phyloP scores from a whole-genome alignment of 2,113 vertebrate species.

The Holacanthus passer region DNA sequence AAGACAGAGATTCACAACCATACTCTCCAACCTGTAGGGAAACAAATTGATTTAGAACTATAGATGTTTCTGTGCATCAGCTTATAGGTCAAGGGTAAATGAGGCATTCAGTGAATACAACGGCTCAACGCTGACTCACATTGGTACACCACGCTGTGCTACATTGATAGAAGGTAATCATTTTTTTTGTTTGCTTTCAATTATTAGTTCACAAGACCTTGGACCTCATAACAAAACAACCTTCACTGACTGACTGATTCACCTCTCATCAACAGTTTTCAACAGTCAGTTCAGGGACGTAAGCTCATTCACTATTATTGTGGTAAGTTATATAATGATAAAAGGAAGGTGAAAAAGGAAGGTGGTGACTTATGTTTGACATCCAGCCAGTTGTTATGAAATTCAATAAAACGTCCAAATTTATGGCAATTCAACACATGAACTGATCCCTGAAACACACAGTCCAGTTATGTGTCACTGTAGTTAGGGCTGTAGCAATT shows the following conservation, averaged over 20 bases:
- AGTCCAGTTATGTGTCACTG: background rate
- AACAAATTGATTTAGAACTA: conserved; percentile 22
- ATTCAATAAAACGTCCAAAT: background rate
- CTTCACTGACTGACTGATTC: background rate
- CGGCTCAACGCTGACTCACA: background rate
- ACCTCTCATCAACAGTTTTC: background rate
- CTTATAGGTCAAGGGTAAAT: conserved; percentile 40
- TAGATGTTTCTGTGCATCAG: background rate
- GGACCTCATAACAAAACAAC: background rate
- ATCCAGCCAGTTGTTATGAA: background rate
- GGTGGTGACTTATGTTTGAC: background rate
- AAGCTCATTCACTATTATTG: background rate
- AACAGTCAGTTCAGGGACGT: conserved; percentile 9
- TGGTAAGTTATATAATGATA: background rate
- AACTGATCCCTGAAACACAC: background rate
- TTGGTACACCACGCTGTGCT: background rate
- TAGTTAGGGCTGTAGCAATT: background rate
- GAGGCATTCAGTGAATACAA: background rate
- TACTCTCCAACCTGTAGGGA: conserved; percentile 70
- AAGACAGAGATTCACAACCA: conserved; percentile 94
- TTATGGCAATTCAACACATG: background rate
- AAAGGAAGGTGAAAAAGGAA: background rate
- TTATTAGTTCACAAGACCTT: background rate
- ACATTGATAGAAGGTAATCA: background rate
- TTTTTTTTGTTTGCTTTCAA: background rate